Evolutionary conservation across 2,113 vertebrate species (phyloP), one percentile per base, ranked within the genome.

Genomic region (Mellivora capensis): DNA sequence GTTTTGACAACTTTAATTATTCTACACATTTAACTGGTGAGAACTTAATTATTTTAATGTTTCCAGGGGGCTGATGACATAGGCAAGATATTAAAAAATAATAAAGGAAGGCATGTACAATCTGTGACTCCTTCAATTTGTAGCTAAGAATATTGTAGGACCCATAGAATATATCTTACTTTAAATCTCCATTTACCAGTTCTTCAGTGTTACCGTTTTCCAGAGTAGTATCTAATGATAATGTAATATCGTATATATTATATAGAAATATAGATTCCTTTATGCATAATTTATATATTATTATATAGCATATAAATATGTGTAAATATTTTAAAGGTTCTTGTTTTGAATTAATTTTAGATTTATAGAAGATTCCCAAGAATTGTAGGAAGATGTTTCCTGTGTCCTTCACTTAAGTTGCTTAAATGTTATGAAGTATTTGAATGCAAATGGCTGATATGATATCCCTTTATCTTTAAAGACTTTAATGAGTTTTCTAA

Each of bases 1-100:
- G 77, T 89, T 83, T 72, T 91, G 72, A 93, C 72, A 79, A 80
- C 21, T 96, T 96, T 77, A 97, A 96, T 95, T 95, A 96, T 93
- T 96, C 59, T 89, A 31, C 52, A 95, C 67, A 62, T 91, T 97
- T 93, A 80, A 95, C 90, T 90, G 49, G 72, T 89, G 72, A 80
- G 89, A 93, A 98, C 93, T 94, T 94, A 96, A 97, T 96, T 96
- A 96, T 42, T 47, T 23, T 62, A 47, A 31, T 80, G 12, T 89
- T 94, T 86, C 94, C 82, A 90, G n/a, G 90, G 54, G 61, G 57
- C 52, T 88, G 67, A 61, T 94, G 62, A 57, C 39, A 90, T 13
- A 95, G 76, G 84, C 52, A 57, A 72, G 17, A 93, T 91, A 59
- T 90, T 90, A 74, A 54, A 87, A 96, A 95, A 79, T 29, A 83